Evolutionary conservation across 2,797 vertebrate species (phyloP).

Genomic region (Synaphobranchus kaupii): DNA sequence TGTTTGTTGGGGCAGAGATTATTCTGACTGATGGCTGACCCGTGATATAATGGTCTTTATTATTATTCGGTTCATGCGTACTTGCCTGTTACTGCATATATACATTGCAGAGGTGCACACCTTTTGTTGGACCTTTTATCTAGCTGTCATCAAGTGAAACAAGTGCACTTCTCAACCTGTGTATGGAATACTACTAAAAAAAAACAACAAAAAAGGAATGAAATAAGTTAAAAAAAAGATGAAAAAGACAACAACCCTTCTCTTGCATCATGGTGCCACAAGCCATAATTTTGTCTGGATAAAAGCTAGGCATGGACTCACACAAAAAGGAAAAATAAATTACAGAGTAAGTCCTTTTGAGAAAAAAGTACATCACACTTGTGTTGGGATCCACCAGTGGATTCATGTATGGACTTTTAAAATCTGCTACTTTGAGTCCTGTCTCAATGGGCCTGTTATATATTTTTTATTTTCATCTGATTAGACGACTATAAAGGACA

Average conservation of each 20-base stretch:
- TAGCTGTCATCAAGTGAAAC: conserved; percentile 68
- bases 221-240: conserved; percentile 59
- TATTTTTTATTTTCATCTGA: conserved; percentile 20
- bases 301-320: conserved; percentile 61
- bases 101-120: conserved; percentile 65
- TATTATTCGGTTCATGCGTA: conserved; percentile 34
- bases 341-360: conserved; percentile 53
- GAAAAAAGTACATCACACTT: conserved; percentile 48
- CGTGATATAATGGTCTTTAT: conserved; percentile 51
- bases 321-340: conserved; percentile 57
- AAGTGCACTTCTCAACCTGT: conserved; percentile 69
- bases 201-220: not conserved
- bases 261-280: conserved; percentile 61
- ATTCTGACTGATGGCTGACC: conserved; percentile 53
- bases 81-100: conserved; percentile 62
- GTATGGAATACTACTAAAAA: conserved; percentile 59
- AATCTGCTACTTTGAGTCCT: conserved; percentile 6
- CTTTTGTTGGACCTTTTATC: conserved; percentile 62
- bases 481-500: conserved; percentile 34
- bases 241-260: conserved; percentile 37
- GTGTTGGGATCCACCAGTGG: conserved; percentile 7
- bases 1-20: conserved; percentile 50
- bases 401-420: conserved; percentile 18
- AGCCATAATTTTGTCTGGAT: conserved; percentile 62
- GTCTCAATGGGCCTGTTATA: conserved; percentile 22